Conservation (phyloP, 2,888 invertebrate species). For the Tipula unca region DNA sequence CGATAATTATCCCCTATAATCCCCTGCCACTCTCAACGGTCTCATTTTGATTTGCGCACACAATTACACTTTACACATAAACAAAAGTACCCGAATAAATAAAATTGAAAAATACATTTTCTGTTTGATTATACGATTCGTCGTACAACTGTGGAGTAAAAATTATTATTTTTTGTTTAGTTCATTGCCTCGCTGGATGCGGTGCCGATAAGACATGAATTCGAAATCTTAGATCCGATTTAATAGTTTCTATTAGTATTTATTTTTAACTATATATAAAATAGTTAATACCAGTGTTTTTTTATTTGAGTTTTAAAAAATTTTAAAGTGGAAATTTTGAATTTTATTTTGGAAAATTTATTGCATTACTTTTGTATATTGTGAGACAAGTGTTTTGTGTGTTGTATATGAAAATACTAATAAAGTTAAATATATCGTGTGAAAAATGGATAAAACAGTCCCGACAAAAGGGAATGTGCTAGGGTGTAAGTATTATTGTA, state of each 20-base stretch:
- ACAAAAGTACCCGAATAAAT: neutral
- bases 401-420: neutral
- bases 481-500: constrained; percentile 46
- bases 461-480: constrained; percentile 50
- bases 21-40: neutral
- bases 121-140: neutral
- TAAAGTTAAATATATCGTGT: neutral
- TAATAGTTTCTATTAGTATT: neutral
- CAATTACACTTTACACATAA: neutral
- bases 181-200: constrained; percentile 17
- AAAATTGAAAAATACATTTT: too few species aligned
- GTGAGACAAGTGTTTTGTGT: neutral
- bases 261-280: too few species aligned
- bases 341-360: neutral
- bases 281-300: neutral
- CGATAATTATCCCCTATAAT: neutral
- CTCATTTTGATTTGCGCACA: neutral
- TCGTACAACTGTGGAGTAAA: neutral
- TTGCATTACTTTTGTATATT: constrained; percentile 3
- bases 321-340: neutral
- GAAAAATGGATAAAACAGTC: constrained; percentile 43
- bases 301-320: too few species aligned
- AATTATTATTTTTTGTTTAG: neutral
- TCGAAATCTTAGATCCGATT: neutral
- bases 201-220: neutral